These are phyloP conservation scores for Torymus auratus DNA, from an alignment of 2,888 invertebrate species.

Conservation along the genomic window DNA sequence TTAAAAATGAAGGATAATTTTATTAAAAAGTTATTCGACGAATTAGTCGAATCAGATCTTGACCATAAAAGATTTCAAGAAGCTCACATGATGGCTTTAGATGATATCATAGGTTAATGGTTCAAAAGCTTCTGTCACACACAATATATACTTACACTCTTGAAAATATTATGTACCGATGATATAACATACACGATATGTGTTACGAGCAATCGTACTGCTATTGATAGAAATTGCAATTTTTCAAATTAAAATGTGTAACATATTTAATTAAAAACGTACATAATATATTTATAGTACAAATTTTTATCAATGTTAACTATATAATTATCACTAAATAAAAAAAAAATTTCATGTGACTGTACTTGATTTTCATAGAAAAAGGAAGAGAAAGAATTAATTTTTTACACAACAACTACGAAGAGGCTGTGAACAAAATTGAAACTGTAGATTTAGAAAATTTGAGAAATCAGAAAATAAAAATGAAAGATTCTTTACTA, in stretches of 20 bases:
- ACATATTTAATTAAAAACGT: too few species aligned
- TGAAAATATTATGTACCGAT: not conserved
- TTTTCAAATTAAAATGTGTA: too few species aligned
- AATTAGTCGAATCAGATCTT: constrained; percentile 84
- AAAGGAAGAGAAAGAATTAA: constrained; percentile 80
- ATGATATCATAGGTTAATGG: constrained; percentile 82
- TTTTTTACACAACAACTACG: constrained; percentile 79
- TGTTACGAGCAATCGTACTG: too few species aligned
- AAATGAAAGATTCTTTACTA: constrained; percentile 79
- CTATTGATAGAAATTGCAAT: too few species aligned
- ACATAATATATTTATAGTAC: too few species aligned
- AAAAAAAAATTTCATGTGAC: constrained; percentile 55
- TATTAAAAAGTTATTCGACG: constrained; percentile 81
- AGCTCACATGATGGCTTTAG: constrained; percentile 84
- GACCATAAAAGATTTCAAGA: constrained; percentile 86
- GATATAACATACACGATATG: too few species aligned
- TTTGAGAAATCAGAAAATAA: constrained; percentile 78
- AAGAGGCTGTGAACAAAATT: constrained; percentile 79
- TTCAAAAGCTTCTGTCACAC: constrained; percentile 7
- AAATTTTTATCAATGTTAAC: too few species aligned
- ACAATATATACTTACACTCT: constrained; percentile 2
- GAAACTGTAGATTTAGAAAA: constrained; percentile 78
- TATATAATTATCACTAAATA: too few species aligned
- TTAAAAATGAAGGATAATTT: constrained; percentile 83
- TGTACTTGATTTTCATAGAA: constrained; percentile 73